Conservation (phyloP, 2,113 vertebrate species). For the Myrmecobius fasciatus region DNA sequence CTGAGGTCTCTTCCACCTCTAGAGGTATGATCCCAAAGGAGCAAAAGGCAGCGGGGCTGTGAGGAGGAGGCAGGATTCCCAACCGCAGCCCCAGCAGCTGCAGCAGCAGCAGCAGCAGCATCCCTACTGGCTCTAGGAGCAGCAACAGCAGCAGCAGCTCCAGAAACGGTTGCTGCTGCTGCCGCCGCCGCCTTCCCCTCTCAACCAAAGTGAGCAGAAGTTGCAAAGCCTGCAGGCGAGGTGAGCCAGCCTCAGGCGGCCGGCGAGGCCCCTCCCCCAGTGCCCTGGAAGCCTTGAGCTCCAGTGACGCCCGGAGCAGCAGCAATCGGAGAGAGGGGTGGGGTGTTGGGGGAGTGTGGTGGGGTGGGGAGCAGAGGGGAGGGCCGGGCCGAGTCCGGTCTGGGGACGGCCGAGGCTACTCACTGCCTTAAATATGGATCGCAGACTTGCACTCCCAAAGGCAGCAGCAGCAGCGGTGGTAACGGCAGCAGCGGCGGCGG, state of each 20-base stretch:
- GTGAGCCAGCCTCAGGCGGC: constrained; percentile 53
- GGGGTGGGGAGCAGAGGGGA: constrained; percentile 72
- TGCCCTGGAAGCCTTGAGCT: constrained; percentile 52
- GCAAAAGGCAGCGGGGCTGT: too few relatives aligned
- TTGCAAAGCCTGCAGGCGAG: constrained; percentile 37
- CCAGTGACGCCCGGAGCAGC: constrained; percentile 62
- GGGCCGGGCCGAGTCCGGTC: constrained; percentile 55
- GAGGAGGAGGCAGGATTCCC: too few relatives aligned
- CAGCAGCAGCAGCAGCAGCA: neutral
- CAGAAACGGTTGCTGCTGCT: neutral
- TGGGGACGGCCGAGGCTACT: constrained; percentile 66
- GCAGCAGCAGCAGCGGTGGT: constrained; percentile 42
- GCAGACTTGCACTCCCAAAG: constrained; percentile 58
- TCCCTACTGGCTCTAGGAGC: too few relatives aligned
- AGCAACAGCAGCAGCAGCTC: neutral
- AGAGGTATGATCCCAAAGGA: neutral
- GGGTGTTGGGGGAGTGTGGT: constrained; percentile 57
- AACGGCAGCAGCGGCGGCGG: constrained; percentile 15
- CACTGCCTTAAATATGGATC: constrained; percentile 78
- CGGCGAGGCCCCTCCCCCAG: constrained; percentile 67
- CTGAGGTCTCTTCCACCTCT: neutral
- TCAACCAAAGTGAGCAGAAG: neutral
- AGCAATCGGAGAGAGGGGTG: constrained; percentile 61
- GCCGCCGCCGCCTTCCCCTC: fast-evolving
- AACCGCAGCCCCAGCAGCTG: too few relatives aligned